Evolutionary conservation across 2,888 invertebrate species (phyloP).

Genomic region (Nemotelus nigrinus): DNA sequence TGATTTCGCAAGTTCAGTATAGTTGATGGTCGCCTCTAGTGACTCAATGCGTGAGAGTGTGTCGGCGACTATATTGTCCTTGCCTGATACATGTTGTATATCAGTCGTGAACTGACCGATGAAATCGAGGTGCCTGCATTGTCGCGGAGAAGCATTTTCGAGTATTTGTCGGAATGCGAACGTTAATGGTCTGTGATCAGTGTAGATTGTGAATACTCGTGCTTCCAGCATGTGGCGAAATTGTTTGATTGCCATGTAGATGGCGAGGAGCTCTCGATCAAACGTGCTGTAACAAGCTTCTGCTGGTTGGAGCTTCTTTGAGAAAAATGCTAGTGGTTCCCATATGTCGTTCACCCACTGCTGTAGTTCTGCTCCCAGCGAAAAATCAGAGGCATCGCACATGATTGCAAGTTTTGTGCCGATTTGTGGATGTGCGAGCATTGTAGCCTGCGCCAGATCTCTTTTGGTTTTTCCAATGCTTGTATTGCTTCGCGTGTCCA

Average conservation of each 20-base stretch:
- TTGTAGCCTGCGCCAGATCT: conserved; percentile 13
- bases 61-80: conserved; percentile 41
- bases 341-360: conserved; percentile 50
- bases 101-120: conserved; percentile 47
- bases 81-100: conserved; percentile 40
- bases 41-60: conserved; percentile 24
- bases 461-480: neutral
- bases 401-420: neutral
- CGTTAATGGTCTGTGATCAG: no score
- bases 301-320: conserved; percentile 53
- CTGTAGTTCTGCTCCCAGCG: conserved; percentile 54
- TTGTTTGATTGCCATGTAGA: conserved; percentile 53
- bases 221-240: conserved; percentile 50
- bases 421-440: conserved; percentile 37
- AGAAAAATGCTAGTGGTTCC: conserved; percentile 55
- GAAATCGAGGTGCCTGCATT: conserved; percentile 54
- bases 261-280: conserved; percentile 54
- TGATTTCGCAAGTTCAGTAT: neutral
- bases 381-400: conserved; percentile 52
- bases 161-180: conserved; percentile 46
- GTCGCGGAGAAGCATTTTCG: conserved; percentile 57
- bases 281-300: conserved; percentile 55
- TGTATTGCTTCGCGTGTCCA: neutral
- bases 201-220: conserved; percentile 16
- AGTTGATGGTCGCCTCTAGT: neutral